These are phyloP conservation scores for Rhabditophanes sp. DNA, from an alignment of 2,888 invertebrate genomes.

Conservation along the genomic window DNA sequence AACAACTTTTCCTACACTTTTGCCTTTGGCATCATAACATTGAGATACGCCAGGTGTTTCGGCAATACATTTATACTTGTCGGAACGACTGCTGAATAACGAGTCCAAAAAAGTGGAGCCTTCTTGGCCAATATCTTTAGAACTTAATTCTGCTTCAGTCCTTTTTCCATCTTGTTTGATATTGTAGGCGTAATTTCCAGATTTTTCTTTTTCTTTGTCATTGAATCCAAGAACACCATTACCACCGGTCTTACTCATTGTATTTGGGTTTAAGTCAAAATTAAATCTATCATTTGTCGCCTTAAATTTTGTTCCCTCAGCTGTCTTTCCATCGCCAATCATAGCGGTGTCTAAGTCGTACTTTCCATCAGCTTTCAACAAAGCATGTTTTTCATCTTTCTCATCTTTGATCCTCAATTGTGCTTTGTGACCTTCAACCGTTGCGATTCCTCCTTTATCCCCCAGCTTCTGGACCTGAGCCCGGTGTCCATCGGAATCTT, in stretches of 20 bases:
- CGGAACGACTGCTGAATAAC: constrained; percentile 34
- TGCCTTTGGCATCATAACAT: constrained; percentile 41
- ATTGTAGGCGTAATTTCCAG: constrained; percentile 37
- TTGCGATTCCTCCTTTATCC: constrained; percentile 40
- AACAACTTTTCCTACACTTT: constrained; percentile 39
- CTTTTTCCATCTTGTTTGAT: constrained; percentile 35
- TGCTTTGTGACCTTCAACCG: constrained; percentile 39
- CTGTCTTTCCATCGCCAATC: constrained; percentile 29
- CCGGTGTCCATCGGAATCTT: constrained; percentile 34
- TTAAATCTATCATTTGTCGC: constrained; percentile 37
- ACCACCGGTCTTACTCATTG: constrained; percentile 31
- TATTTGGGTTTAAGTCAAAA: constrained; percentile 32
- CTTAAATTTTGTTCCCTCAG: constrained; percentile 30
- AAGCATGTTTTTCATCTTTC: constrained; percentile 24
- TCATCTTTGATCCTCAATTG: constrained; percentile 32
- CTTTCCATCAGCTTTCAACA: constrained; percentile 40
- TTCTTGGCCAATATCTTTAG: constrained; percentile 17
- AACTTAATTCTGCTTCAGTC: constrained; percentile 33
- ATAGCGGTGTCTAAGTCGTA: constrained; percentile 40
- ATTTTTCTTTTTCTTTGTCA: constrained; percentile 34
- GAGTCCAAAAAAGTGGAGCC: constrained; percentile 25
- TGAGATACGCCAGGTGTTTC: constrained; percentile 43
- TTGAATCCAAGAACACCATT: constrained; percentile 26
- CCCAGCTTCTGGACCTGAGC: constrained; percentile 42
- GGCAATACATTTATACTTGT: constrained; percentile 38